Evolutionary conservation across 2,888 invertebrate species (phyloP), one percentile per base, ranked within the genome.

Genomic region (Pegoplata infirma): DNA sequence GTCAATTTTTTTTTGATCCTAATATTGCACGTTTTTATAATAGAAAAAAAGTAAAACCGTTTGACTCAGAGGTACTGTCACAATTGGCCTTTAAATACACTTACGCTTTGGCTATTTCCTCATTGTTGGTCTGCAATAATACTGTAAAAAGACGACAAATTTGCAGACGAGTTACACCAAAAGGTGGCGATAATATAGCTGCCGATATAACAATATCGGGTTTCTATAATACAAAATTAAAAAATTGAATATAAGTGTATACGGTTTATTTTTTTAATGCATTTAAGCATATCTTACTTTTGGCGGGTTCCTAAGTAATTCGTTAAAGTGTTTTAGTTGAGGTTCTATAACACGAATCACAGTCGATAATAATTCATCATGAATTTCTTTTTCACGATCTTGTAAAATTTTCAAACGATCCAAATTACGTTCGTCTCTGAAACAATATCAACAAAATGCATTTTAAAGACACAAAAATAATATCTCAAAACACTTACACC

Each of bases 81-180:
- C 32, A 12, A 8, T 28, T 32, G 12, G 32, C 10, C 5, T 10
- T 3, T 16, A 28, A 53, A 51, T 51, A 47, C 71, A 89, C 90
- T 86, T 92, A 91, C 89, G 94, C 94, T 86, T 92, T 91, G 87
- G 94, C 92, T 84, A 97, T 92, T 85, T 93, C 92, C 82, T 92
- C 90, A 87, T 94, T 93, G 86, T 94, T 94, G 64, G 94, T 94
- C 81, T 92, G 91, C 82, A 97, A 91, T 84, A 97, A 91, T 72
- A 94, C 93, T 81, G 95, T 93, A 86, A 97, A 91, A 82, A 97
- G 91, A 87, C 94, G 94, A 78, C 95, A 93, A 83, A 96, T 93
- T 89, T 96, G 94, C 80, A 97, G 91, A 81, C 97, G 91, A 53
- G 94, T 93, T 88, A 93, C 93, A 75, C 97, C 97, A 84, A 97